These are phyloP conservation scores for Helicorthomorpha holstii DNA, from an alignment of 1,140 invertebrate species.

Conservation along the genomic window DNA sequence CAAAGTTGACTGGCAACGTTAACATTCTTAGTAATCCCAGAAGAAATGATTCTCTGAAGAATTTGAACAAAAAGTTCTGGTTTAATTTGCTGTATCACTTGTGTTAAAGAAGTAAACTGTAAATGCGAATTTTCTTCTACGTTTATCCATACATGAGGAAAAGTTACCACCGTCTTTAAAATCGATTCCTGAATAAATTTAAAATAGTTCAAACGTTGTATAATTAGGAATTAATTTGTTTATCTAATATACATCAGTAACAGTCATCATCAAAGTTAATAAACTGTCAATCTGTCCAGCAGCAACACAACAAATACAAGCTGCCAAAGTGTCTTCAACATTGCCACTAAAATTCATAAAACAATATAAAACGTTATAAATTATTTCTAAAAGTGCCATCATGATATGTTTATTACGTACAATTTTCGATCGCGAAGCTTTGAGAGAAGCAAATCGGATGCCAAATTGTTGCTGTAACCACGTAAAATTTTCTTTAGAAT, in stretches of 20 bases:
- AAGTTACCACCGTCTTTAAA: neutral
- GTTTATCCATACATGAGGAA: neutral
- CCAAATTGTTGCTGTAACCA: neutral
- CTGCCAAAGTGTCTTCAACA: neutral
- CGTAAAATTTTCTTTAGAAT: neutral
- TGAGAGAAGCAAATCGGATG: neutral
- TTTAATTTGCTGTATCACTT: neutral
- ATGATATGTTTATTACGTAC: neutral
- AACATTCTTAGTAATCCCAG: neutral
- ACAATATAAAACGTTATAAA: neutral
- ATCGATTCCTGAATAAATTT: neutral
- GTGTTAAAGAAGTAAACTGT: neutral
- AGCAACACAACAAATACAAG: neutral
- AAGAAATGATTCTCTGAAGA: neutral
- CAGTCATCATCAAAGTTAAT: neutral
- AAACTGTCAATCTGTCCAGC: neutral
- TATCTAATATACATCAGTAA: neutral
- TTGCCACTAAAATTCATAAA: neutral
- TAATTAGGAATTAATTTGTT: neutral
- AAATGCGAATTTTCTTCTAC: neutral
- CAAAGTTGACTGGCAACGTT: neutral
- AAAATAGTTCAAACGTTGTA: neutral
- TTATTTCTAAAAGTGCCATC: neutral
- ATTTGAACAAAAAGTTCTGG: constrained; percentile 3
- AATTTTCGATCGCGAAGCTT: neutral